These are phyloP conservation scores for Cyprinella venusta DNA, from an alignment of 2,797 vertebrate genomes.

Conservation along the genomic window DNA sequence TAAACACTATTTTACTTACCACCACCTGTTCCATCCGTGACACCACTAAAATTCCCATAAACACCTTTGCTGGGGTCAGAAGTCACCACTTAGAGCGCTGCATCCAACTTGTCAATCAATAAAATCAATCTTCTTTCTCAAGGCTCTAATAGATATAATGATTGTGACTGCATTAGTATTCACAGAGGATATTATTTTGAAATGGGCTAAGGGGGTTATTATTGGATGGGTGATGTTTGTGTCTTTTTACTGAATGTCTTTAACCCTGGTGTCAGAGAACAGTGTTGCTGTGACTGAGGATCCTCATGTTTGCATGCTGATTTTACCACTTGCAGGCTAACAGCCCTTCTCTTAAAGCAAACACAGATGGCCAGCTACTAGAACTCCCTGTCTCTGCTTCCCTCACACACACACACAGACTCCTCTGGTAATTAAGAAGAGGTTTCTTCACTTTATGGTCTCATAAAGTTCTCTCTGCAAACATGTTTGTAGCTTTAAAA, in stretches of 20 bases:
- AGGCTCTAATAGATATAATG: slow-evolving; percentile 29
- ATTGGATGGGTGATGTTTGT: slow-evolving; percentile 48
- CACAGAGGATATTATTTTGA: not conserved
- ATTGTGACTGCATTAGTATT: slow-evolving; percentile 19
- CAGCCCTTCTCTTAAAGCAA: slow-evolving; percentile 53
- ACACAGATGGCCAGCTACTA: slow-evolving; percentile 60
- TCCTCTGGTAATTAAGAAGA: slow-evolving; percentile 61
- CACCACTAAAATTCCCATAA: slow-evolving; percentile 37
- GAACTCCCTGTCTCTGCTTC: slow-evolving; percentile 39
- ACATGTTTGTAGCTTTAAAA: slow-evolving; percentile 76
- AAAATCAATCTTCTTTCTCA: slow-evolving; percentile 36
- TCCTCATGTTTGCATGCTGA: slow-evolving; percentile 50
- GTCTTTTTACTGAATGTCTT: slow-evolving; percentile 46
- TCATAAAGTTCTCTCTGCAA: slow-evolving; percentile 83
- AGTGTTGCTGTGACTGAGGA: slow-evolving; percentile 35
- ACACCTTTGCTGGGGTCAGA: slow-evolving; percentile 35
- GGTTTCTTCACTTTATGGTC: slow-evolving; percentile 76
- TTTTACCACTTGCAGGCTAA: slow-evolving; percentile 55
- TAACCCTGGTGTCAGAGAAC: slow-evolving; percentile 31
- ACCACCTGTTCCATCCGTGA: no score
- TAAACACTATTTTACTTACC: no score
- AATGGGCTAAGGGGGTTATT: slow-evolving; percentile 5
- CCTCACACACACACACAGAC: slow-evolving; percentile 41
- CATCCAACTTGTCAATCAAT: slow-evolving; percentile 39
- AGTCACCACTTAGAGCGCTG: slow-evolving; percentile 27